A percentile compares a stretch with the other conserved stretches of the same genome.
Conservation (phyloP, 2,888 invertebrate genomes). For the Harmothoe impar region DNA sequence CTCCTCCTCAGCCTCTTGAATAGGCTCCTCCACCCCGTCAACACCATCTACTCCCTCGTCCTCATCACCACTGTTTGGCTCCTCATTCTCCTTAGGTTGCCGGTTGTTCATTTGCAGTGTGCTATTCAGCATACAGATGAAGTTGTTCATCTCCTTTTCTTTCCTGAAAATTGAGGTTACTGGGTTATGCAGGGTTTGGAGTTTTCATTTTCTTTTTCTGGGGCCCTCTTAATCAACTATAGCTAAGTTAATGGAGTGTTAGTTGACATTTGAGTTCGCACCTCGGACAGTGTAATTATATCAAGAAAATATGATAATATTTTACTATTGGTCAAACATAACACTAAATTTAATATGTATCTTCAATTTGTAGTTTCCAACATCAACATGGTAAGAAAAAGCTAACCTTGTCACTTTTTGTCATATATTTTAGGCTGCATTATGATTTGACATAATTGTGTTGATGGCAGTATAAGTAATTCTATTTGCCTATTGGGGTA, state of each 20-base stretch:
- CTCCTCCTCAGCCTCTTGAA: constrained; percentile 71
- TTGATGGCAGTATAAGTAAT: too few species aligned
- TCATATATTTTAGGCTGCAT: too few species aligned
- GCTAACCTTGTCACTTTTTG: too few species aligned
- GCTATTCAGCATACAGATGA: constrained; percentile 80
- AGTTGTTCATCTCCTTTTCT: constrained; percentile 82
- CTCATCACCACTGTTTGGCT: constrained; percentile 73
- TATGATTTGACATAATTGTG: too few species aligned
- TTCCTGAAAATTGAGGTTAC: constrained; percentile 74
- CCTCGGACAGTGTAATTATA: too few species aligned
- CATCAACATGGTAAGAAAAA: too few species aligned
- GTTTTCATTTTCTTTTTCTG: not conserved
- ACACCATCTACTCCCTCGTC: constrained; percentile 61
- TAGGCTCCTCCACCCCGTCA: not conserved
- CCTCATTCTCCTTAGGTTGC: constrained; percentile 67
- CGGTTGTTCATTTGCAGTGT: constrained; percentile 78
- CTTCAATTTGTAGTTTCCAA: too few species aligned
- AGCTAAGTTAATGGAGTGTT: not conserved
- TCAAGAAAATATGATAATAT: too few species aligned
- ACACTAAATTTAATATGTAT: too few species aligned
- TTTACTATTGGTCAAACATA: too few species aligned
- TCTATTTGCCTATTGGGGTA: too few species aligned
- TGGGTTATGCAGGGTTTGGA: not conserved
- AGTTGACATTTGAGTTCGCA: too few species aligned
- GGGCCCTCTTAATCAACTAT: not conserved